Conservation (phyloP, 2,797 vertebrate genomes). For the Botia almorhae region DNA sequence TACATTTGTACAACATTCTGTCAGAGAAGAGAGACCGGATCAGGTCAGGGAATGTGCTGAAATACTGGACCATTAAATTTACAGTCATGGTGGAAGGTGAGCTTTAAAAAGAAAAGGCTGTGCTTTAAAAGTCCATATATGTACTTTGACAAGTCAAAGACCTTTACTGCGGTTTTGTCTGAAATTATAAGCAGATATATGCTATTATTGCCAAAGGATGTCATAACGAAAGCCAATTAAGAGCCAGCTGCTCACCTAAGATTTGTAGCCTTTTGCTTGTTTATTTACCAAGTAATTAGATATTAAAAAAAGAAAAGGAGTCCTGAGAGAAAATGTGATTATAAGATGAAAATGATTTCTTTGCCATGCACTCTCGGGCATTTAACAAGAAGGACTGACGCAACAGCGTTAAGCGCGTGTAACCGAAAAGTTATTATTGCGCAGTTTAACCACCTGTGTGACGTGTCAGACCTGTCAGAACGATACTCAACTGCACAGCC, state of each 20-base stretch:
- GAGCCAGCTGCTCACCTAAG: constrained; percentile 41
- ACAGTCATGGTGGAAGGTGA: background rate
- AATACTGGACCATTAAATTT: background rate
- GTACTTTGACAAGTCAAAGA: constrained; percentile 36
- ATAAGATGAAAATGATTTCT: constrained; percentile 30
- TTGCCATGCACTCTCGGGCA: constrained; percentile 8
- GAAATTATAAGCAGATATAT: constrained; percentile 9
- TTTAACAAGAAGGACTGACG: background rate
- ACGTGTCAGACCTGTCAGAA: background rate
- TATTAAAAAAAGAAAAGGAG: constrained; percentile 33
- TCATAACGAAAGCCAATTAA: constrained; percentile 30
- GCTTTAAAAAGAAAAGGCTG: background rate
- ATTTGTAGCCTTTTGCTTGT: constrained; percentile 44
- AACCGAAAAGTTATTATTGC: background rate
- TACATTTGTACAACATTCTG: constrained; percentile 79
- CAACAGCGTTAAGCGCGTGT: background rate
- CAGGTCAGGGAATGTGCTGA: background rate
- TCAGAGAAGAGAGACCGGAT: constrained; percentile 67
- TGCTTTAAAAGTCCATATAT: background rate
- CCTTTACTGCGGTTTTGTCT: constrained; percentile 64
- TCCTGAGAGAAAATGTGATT: constrained; percentile 35
- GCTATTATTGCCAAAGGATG: constrained; percentile 39
- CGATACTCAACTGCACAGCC: background rate
- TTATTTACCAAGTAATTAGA: constrained; percentile 42
- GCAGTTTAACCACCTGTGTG: background rate